Evolutionary conservation across 2,888 invertebrate species (phyloP), one percentile per base, ranked within the genome.

Genomic region (Apamea epomidion): DNA sequence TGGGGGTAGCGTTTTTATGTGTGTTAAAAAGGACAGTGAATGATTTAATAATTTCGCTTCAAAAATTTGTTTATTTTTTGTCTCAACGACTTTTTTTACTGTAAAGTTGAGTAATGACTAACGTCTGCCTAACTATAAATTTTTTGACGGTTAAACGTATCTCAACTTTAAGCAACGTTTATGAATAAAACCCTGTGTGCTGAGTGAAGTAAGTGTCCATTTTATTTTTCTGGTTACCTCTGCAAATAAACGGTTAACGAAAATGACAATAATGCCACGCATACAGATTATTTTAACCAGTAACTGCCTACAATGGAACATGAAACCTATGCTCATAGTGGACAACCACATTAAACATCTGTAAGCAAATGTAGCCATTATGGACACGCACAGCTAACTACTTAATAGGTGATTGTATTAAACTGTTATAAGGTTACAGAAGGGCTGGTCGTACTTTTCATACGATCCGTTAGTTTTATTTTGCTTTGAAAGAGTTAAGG

Each of bases 21-120:
- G 75, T 76, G 67, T 76, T 75, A 60, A 80, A 84, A 74, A 73
- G 77, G 77, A 67, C 70, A 79, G 18, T 70, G 3, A 67, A 71
- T 72, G 12, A 62, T 69, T 64, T 62, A 84, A 84, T 74, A n/a
- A 68, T 25, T 12, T 42, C 3, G 8, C 68, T 62, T 70, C 18
- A 21, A 6, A 25, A n/a, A 8, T 67, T 68, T 68, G 45, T 78
- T 67, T 76, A 18, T 37, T 37, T 2, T 25, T 37, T 10, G 54
- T 12, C 12, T 12, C 6, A n/a, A 71, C 32, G 8, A 32, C 37
- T 37, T 37, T 37, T 37, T 37, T 37, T 4, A 37, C 16, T 32
- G 8, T 25, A 29, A 21, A 21, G 1, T 21, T 14, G 18, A 45
- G 7, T 21, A 14, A 48, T 48, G 21, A 48, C 14, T 14, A 21